These are phyloP conservation scores for Drosophila pallidifrons DNA, from an alignment of 1,140 invertebrate genomes.

Conservation along the genomic window DNA sequence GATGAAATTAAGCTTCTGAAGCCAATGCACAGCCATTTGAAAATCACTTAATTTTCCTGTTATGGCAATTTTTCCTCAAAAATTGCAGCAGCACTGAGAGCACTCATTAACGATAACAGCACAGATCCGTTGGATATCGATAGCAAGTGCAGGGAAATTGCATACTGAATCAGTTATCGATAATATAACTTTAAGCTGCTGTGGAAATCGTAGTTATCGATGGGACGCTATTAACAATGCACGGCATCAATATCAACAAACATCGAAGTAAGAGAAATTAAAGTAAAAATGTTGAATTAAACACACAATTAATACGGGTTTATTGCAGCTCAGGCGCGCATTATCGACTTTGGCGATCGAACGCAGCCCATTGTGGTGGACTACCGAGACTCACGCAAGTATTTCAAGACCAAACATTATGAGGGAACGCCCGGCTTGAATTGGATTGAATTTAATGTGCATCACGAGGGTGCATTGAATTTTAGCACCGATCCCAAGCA, in stretches of 20 bases:
- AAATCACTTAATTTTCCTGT: no score
- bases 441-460: conserved; percentile 56
- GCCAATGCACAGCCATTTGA: no score
- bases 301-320: not conserved
- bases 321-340: conserved; percentile 27
- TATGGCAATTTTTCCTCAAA: no score
- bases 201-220: conserved; percentile 12
- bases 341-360: conserved; percentile 45
- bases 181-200: not conserved
- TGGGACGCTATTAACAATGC: conserved; percentile 12
- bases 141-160: no score
- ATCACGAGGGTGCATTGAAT: conserved; percentile 45
- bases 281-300: not conserved
- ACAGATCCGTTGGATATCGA: no score
- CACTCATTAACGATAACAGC: no score
- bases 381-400: conserved; percentile 36
- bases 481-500: conserved; percentile 34
- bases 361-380: conserved; percentile 47
- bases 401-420: conserved; percentile 44
- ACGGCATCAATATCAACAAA: not conserved
- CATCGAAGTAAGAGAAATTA: conserved; percentile 14
- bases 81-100: no score
- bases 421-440: conserved; percentile 37
- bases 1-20: no score
- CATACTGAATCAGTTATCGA: not conserved